phyloP scores from a whole-genome alignment of 2,113 vertebrate species.

The Orcinus orca region DNA sequence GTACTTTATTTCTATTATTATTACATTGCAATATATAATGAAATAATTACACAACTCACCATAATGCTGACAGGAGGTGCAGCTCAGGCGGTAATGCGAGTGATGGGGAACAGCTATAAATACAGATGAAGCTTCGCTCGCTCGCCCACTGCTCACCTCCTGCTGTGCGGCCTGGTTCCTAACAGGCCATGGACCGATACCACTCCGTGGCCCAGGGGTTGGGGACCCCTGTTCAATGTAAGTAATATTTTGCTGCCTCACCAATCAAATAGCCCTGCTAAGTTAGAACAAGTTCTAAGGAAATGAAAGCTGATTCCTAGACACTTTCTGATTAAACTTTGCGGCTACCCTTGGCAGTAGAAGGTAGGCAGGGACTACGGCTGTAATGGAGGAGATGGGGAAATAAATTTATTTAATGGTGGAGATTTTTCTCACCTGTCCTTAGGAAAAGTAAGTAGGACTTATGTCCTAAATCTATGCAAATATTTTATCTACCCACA shows the following conservation, averaged over 20 bases:
- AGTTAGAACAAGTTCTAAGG: not conserved
- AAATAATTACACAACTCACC: too few species aligned
- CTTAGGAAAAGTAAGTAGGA: not conserved
- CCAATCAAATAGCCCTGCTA: not conserved
- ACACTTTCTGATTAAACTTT: not conserved
- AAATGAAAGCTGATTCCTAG: not conserved
- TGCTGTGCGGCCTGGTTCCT: too few species aligned
- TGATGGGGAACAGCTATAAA: too few species aligned
- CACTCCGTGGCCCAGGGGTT: too few species aligned
- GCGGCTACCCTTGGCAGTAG: fast-evolving
- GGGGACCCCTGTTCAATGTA: too few species aligned
- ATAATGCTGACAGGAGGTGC: too few species aligned
- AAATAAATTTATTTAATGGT: not conserved
- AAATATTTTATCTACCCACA: not conserved
- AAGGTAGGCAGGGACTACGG: not conserved
- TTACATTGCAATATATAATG: too few species aligned
- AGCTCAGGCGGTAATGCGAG: too few species aligned
- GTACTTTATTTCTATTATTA: too few species aligned
- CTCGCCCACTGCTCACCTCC: too few species aligned
- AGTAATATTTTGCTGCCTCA: not conserved
- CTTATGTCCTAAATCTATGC: not conserved
- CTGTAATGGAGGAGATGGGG: not conserved
- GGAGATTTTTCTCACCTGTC: not conserved
- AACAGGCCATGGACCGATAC: too few species aligned
- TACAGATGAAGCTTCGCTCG: too few species aligned